Percentiles rank a stretch among this genome's conserved stretches.
phyloP scores from a whole-genome alignment of 2,888 invertebrate species.

The Muschampia plurimacula region DNA sequence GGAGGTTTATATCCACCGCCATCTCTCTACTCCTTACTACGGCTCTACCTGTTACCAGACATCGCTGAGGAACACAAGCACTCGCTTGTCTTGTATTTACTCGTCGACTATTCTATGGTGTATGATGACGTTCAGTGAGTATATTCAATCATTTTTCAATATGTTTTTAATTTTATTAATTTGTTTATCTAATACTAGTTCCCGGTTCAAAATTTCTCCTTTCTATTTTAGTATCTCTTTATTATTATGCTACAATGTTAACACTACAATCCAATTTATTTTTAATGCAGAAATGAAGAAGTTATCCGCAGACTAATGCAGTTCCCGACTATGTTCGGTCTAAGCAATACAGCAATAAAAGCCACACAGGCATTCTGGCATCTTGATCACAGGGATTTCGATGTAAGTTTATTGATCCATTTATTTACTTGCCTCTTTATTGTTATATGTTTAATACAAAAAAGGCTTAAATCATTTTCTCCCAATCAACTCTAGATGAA shows the following conservation, averaged over 20 bases:
- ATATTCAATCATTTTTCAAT: neutral
- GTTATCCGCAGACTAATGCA: conserved; percentile 90
- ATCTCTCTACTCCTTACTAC: conserved; percentile 91
- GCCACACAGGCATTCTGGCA: conserved; percentile 95
- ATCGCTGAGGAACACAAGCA: conserved; percentile 90
- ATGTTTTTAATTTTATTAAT: too few relatives aligned
- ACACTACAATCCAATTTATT: neutral
- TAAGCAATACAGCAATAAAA: conserved; percentile 90
- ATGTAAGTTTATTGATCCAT: conserved; percentile 78
- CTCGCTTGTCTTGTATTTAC: conserved; percentile 91
- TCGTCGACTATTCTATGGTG: conserved; percentile 92
- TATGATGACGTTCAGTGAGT: conserved; percentile 86
- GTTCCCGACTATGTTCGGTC: conserved; percentile 92
- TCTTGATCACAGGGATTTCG: conserved; percentile 93
- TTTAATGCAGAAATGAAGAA: conserved; percentile 77
- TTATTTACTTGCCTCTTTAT: too few relatives aligned
- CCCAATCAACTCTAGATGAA: too few relatives aligned
- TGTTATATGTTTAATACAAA: too few relatives aligned
- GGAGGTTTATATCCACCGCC: conserved; percentile 93
- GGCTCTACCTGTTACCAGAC: conserved; percentile 90
- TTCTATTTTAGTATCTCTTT: neutral
- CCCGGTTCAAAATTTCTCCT: neutral
- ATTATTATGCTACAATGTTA: too few relatives aligned
- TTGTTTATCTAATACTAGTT: neutral
- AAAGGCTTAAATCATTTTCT: too few relatives aligned